Evolutionary conservation across 1,140 invertebrate genomes (phyloP).

Genomic region (Macrobrachium nipponense): DNA sequence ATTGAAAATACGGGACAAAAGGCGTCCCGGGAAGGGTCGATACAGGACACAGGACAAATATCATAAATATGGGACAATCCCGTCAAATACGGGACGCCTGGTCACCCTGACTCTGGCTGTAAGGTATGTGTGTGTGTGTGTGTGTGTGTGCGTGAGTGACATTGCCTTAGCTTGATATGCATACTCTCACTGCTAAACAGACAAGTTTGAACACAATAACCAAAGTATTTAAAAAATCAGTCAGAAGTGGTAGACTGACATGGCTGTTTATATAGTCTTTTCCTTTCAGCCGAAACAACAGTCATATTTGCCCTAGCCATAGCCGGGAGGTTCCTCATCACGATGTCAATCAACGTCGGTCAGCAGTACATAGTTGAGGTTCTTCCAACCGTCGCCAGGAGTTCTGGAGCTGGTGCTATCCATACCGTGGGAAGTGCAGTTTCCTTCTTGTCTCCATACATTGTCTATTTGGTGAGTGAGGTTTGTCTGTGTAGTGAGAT

Average conservation of each 20-base stretch:
- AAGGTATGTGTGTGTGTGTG: neutral
- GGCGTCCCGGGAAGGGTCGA: too few species aligned
- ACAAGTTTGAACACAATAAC: neutral
- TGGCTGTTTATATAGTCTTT: neutral
- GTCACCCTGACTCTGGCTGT: neutral
- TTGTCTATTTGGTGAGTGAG: constrained; percentile 42
- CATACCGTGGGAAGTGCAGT: constrained; percentile 28
- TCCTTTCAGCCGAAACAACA: constrained; percentile 8
- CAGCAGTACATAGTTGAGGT: constrained; percentile 49
- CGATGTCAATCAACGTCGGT: constrained; percentile 50
- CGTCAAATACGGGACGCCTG: too few species aligned
- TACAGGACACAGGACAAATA: too few species aligned
- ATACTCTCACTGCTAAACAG: too few species aligned
- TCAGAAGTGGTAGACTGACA: neutral
- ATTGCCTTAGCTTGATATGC: too few species aligned
- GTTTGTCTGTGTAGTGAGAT: neutral
- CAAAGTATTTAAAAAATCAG: neutral
- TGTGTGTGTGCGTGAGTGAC: too few species aligned
- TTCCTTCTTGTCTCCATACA: constrained; percentile 35
- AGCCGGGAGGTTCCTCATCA: constrained; percentile 35
- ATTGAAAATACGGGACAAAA: too few species aligned
- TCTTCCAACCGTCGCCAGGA: constrained; percentile 45
- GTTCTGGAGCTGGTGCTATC: constrained; percentile 10
- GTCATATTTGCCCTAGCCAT: constrained; percentile 23
- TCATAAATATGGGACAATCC: too few species aligned